Conservation (phyloP, 2,888 invertebrate genomes). For the Onchidella celtica region DNA sequence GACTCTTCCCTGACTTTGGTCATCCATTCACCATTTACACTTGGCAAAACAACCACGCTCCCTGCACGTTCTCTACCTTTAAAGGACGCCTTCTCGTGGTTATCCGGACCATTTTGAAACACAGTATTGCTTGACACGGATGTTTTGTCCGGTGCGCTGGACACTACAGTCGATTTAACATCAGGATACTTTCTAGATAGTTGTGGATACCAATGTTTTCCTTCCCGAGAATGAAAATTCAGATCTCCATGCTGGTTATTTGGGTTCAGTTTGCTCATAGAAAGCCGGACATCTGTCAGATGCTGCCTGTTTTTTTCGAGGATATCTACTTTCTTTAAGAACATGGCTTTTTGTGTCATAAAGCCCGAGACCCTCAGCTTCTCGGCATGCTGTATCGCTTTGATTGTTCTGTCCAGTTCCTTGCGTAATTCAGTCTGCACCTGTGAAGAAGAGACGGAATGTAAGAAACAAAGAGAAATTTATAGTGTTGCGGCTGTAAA, state of each 20-base stretch:
- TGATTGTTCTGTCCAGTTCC: constrained; percentile 32
- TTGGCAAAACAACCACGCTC: neutral
- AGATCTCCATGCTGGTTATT: too few relatives aligned
- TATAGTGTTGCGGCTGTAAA: too few relatives aligned
- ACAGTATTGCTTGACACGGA: neutral
- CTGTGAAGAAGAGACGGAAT: neutral
- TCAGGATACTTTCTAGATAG: too few relatives aligned
- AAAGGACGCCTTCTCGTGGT: neutral
- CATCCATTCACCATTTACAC: constrained; percentile 25
- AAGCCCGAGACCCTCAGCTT: constrained; percentile 7
- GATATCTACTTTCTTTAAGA: neutral
- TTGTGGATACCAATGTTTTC: too few relatives aligned
- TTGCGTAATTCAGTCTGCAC: constrained; percentile 26
- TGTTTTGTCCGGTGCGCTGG: too few relatives aligned
- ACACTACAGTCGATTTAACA: too few relatives aligned
- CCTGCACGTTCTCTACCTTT: neutral
- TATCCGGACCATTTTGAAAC: neutral
- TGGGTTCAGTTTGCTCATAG: too few relatives aligned
- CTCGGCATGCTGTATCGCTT: constrained; percentile 14
- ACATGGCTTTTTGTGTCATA: constrained; percentile 23
- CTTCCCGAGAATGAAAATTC: too few relatives aligned
- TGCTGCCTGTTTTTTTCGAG: neutral
- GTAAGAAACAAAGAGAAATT: too few relatives aligned
- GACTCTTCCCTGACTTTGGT: neutral
- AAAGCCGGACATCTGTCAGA: neutral